Percentiles rank a stretch among this genome's conserved stretches.
These are phyloP conservation scores for Nipponia nippon DNA, from an alignment of 2,113 vertebrate genomes.

Conservation along the genomic window DNA sequence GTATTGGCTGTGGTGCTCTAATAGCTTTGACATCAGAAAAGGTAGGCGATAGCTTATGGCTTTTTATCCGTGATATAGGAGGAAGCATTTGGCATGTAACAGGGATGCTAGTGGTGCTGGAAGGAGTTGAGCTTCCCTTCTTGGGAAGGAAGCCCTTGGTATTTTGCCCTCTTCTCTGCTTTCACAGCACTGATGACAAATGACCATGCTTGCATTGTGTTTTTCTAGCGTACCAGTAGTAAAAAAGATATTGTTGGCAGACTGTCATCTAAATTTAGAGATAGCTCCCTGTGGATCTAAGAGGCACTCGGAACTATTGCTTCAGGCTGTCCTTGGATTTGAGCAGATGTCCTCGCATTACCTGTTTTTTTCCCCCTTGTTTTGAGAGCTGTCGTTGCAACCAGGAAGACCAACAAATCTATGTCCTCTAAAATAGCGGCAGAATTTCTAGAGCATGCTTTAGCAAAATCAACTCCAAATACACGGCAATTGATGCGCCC, in stretches of 20 bases:
- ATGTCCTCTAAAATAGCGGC: not conserved
- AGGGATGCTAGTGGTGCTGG: not conserved
- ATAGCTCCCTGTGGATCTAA: not conserved
- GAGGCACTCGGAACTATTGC: not conserved
- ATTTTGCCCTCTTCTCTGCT: not conserved
- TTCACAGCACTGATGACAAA: not conserved
- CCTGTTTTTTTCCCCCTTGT: not conserved
- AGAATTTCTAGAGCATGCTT: not conserved
- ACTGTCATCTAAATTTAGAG: not conserved
- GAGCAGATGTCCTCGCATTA: not conserved
- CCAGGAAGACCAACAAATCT: not conserved
- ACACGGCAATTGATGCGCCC: fast-evolving
- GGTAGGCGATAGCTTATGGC: not conserved
- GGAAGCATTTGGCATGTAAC: not conserved
- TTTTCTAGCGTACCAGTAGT: not conserved
- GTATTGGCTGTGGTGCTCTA: not conserved
- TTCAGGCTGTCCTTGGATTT: not conserved
- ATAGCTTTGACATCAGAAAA: not conserved
- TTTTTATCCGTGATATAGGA: not conserved
- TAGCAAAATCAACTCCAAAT: not conserved
- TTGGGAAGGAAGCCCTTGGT: not conserved
- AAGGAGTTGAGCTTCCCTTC: not conserved
- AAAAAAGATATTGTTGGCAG: not conserved
- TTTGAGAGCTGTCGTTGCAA: not conserved
- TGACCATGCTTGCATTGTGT: not conserved